phyloP scores from a whole-genome alignment of 2,113 vertebrate species.

The Campylomormyrus tamandua region DNA sequence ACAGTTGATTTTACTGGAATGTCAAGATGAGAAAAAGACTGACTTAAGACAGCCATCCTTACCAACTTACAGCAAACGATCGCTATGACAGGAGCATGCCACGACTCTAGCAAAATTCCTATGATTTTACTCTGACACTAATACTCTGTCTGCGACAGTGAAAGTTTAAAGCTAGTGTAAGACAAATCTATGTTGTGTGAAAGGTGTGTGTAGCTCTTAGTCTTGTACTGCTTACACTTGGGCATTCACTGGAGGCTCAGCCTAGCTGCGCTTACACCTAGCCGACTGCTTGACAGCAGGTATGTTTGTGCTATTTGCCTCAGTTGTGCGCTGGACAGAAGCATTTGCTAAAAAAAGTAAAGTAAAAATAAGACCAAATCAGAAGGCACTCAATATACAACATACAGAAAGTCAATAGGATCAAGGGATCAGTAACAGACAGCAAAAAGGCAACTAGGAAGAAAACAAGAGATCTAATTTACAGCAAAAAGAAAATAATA shows the following conservation, averaged over 20 bases:
- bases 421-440: background rate
- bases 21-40: background rate
- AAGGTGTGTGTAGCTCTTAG: background rate
- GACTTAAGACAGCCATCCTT: background rate
- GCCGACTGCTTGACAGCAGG: background rate
- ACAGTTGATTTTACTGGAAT: background rate
- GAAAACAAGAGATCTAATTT: background rate
- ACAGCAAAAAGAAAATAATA: background rate
- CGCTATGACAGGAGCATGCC: background rate
- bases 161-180: background rate
- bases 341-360: background rate
- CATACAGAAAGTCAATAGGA: background rate
- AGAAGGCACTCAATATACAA: background rate
- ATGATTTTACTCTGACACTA: background rate
- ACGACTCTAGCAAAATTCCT: background rate
- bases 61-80: background rate
- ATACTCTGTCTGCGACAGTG: background rate
- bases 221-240: background rate
- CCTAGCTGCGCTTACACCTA: background rate
- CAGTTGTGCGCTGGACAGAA: background rate
- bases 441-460: background rate
- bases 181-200: background rate
- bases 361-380: background rate
- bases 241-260: background rate
- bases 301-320: background rate